A percentile compares a stretch with the other conserved stretches of the same genome.
Conservation (phyloP, 2,888 invertebrate genomes). For the Stenodema calcarata region DNA sequence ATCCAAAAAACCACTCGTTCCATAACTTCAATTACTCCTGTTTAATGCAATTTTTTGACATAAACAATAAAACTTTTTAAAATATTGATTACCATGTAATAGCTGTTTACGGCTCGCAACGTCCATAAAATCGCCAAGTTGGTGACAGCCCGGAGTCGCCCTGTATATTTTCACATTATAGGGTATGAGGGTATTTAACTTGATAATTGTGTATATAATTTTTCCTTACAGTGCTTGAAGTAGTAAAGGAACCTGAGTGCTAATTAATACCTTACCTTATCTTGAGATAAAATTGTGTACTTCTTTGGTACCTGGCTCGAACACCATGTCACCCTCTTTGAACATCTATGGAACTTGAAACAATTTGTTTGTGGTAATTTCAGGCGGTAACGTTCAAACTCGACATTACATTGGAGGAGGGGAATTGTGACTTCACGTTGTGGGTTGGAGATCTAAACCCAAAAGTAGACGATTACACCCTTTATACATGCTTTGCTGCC, state of each 20-base stretch:
- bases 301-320: neutral
- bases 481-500: slow-evolving; percentile 89
- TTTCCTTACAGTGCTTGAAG: slow-evolving; percentile 3
- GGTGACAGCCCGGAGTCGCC: neutral
- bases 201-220: neutral
- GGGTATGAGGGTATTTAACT: slow-evolving; percentile 1
- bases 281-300: neutral
- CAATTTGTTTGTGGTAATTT: slow-evolving; percentile 47
- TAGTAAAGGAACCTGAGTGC: neutral
- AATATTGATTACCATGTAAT: slow-evolving; percentile 32
- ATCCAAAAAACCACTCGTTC: neutral
- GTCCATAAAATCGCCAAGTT: neutral
- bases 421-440: slow-evolving; percentile 86
- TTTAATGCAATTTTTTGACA: neutral
- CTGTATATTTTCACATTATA: neutral
- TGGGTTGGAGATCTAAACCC: slow-evolving; percentile 95
- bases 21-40: neutral
- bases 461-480: slow-evolving; percentile 92
- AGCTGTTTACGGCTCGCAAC: neutral
- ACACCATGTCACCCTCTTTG: neutral
- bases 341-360: neutral
- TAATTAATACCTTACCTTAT: neutral
- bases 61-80: neutral
- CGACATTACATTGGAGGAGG: slow-evolving; percentile 86
- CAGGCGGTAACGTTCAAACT: slow-evolving; percentile 75